Conservation (phyloP, 2,113 vertebrate genomes). For the Stigmatopora argus region DNA sequence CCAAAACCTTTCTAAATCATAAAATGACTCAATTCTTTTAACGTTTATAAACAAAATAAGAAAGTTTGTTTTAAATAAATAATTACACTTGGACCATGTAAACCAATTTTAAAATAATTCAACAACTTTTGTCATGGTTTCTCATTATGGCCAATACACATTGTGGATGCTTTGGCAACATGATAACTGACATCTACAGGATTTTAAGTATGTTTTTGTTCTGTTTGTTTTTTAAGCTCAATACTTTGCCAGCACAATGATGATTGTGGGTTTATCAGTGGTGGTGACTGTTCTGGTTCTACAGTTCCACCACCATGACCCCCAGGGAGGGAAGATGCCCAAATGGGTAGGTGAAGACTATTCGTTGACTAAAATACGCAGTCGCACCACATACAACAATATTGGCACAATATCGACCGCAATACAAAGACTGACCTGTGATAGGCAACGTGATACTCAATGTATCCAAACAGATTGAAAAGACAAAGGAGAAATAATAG, state of each 20-base stretch:
- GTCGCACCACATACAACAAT: neutral
- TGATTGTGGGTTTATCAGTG: constrained; percentile 85
- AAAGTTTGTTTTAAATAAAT: too few species aligned
- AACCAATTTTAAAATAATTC: too few species aligned
- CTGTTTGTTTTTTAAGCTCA: constrained; percentile 68
- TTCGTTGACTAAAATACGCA: neutral
- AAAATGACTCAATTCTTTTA: too few species aligned
- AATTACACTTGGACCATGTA: too few species aligned
- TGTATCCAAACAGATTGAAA: neutral
- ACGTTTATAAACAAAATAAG: too few species aligned
- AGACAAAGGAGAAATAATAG: neutral
- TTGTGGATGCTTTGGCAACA: too few species aligned
- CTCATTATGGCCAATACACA: too few species aligned
- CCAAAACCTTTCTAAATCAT: too few species aligned
- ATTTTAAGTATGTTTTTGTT: neutral
- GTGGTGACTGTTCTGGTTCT: constrained; percentile 87
- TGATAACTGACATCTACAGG: neutral
- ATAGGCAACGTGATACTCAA: neutral
- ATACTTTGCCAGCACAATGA: constrained; percentile 89
- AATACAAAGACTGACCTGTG: neutral
- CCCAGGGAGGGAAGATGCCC: constrained; percentile 85
- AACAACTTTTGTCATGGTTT: too few species aligned
- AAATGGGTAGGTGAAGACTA: constrained; percentile 75
- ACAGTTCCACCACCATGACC: constrained; percentile 87
- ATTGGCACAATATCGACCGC: neutral